Conservation (phyloP, 2,888 invertebrate genomes). For the Salticus scenicus region DNA sequence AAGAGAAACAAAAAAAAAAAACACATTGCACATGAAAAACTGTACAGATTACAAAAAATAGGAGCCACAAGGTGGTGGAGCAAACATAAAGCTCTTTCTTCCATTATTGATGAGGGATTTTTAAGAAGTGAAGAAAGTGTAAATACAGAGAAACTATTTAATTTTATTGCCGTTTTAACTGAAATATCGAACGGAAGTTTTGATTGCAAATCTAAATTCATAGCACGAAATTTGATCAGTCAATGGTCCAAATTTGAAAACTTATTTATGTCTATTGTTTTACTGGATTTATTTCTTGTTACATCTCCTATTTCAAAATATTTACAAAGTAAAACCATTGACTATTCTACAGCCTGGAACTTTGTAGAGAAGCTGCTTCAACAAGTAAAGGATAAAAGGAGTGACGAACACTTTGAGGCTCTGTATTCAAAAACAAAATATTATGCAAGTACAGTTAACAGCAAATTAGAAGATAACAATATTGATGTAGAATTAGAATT, state of each 20-base stretch:
- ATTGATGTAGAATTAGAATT: constrained; percentile 18
- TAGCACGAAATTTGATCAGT: constrained; percentile 8
- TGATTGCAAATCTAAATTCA: neutral
- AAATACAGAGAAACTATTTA: too few relatives aligned
- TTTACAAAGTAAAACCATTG: neutral
- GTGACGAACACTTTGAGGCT: constrained; percentile 3
- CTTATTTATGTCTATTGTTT: neutral
- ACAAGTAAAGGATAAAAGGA: neutral
- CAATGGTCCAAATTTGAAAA: constrained; percentile 12
- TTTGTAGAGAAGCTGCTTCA: neutral
- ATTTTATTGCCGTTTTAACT: too few relatives aligned
- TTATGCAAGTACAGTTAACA: neutral
- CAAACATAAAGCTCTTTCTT: constrained; percentile 10
- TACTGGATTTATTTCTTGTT: neutral
- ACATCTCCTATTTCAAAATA: constrained; percentile 7
- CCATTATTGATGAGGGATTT: constrained; percentile 5
- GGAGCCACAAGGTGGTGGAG: constrained; percentile 10
- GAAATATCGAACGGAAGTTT: too few relatives aligned
- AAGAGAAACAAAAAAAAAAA: constrained; percentile 7
- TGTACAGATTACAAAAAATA: neutral
- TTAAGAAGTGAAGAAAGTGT: neutral
- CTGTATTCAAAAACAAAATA: constrained; percentile 13
- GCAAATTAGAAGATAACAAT: neutral
- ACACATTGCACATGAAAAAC: constrained; percentile 7
- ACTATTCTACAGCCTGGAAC: constrained; percentile 12